Base-by-base conservation (phyloP, 2,797 vertebrate genomes). In the Setipinna tenuifilis region DNA sequence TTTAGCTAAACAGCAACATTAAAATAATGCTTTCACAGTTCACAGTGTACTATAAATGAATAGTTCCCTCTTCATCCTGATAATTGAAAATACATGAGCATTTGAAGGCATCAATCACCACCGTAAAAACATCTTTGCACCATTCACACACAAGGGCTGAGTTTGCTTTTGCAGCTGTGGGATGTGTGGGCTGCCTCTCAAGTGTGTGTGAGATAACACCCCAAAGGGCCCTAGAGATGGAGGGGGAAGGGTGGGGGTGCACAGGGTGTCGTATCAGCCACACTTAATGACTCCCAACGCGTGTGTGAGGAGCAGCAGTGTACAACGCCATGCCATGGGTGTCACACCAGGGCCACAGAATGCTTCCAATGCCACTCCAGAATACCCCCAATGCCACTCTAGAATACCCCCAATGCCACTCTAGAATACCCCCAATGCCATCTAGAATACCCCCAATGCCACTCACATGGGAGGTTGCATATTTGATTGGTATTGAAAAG, bases 41-140 rank as follows among this genome's bases (percentile, higher is more conserved):
- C 7, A 21, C 19, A 78, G 7, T 0, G 41, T 16, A 41, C 71
- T 54, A 44, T 12, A 7, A 0, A 7, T 81, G 1, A 82, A 25
- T 81, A 81, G 84, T 25, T 62, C 2, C 82, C 23, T 86, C 75
- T 86, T 41, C 25, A 28, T 28, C 62, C 31, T 28, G 11, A 31
- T 71, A 35, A 65, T 28, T 65, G 9, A 65, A 28, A 71, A 65
- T 65, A 65, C 62, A 65, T 65, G 62, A 71, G 28, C 14, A 35
- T 71, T 35, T 71, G 68, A 71, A 17, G 71, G 71, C 17, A 35
- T 44, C 71, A 78, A 78, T 44, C 71, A 44, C 17, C 31, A 21
- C 35, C 35, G 41, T 91, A 96, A 93, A 91, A 90, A 96, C 95
- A 96, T 95, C 96, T 94, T 94, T 94, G 93, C 94, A 94, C 95